These are phyloP conservation scores for Oncopeltus fasciatus DNA, from an alignment of 1,140 invertebrate species.

Conservation along the genomic window DNA sequence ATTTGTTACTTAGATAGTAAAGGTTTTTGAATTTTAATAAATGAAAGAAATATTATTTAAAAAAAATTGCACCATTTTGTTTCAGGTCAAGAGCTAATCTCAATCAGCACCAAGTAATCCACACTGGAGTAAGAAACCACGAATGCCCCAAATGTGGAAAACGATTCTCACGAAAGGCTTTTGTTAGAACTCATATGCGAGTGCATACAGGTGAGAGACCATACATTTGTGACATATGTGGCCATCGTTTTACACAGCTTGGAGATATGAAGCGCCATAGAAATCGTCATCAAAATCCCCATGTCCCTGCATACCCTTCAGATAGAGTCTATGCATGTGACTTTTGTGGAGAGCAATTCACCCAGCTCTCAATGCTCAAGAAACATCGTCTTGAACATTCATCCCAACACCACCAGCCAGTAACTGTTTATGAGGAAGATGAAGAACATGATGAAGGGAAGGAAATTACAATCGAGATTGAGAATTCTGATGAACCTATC, in stretches of 20 bases:
- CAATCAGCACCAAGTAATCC: constrained; percentile 27
- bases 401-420: neutral
- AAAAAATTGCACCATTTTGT: too few species aligned
- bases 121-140: constrained; percentile 34
- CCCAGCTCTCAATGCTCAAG: neutral
- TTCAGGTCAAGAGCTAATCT: constrained; percentile 24
- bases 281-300: neutral
- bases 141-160: constrained; percentile 30
- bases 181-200: constrained; percentile 20
- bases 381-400: neutral
- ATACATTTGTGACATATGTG: constrained; percentile 35
- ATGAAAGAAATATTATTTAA: too few species aligned
- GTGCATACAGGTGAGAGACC: constrained; percentile 43
- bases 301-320: neutral
- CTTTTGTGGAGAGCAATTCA: neutral
- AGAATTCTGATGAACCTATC: too few species aligned
- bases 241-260: constrained; percentile 29
- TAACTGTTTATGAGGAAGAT: neutral
- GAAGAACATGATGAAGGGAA: too few species aligned
- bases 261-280: constrained; percentile 23
- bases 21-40: too few species aligned
- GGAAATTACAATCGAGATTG: too few species aligned
- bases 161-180: constrained; percentile 20
- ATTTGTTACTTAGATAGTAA: too few species aligned
- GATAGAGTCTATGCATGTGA: neutral